A percentile compares a stretch with the other conserved stretches of the same genome.
These are phyloP conservation scores for Lasius platythorax DNA, from an alignment of 2,888 invertebrate genomes.

Conservation along the genomic window DNA sequence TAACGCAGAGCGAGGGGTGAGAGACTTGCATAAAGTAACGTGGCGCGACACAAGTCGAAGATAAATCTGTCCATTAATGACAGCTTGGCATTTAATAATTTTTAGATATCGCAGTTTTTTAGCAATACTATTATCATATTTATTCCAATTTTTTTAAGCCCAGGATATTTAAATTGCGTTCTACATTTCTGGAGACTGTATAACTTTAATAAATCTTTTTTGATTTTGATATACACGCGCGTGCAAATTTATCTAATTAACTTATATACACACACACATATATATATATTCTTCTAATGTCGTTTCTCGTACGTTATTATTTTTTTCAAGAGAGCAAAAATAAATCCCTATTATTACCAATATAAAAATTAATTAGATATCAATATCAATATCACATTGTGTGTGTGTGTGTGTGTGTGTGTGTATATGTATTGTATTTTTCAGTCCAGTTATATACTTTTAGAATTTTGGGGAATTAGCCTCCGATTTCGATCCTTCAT, in stretches of 20 bases:
- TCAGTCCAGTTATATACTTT: background rate
- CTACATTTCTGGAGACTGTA: background rate
- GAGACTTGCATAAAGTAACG: background rate
- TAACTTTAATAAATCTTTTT: background rate
- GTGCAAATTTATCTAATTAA: background rate
- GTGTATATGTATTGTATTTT: background rate
- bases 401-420: background rate
- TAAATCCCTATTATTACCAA: background rate
- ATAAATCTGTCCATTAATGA: slow-evolving; percentile 31
- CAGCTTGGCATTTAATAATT: slow-evolving; percentile 20
- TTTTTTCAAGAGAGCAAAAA: background rate
- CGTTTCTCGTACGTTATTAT: background rate
- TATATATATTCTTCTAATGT: no score
- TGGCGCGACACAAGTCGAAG: background rate
- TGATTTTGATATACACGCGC: background rate
- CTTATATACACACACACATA: no score
- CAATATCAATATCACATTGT: slow-evolving; percentile 12
- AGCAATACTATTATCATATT: background rate
- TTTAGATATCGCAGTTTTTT: background rate
- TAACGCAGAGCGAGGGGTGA: slow-evolving; percentile 7
- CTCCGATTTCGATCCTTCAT: slow-evolving; percentile 12
- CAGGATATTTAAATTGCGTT: background rate
- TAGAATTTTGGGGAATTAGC: background rate
- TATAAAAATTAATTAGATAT: background rate
- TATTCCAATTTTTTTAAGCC: background rate